A percentile compares a stretch with the other conserved stretches of the same genome.
Conservation (phyloP, 92 coral and sea anemone species). For the Actinostola sp. region DNA sequence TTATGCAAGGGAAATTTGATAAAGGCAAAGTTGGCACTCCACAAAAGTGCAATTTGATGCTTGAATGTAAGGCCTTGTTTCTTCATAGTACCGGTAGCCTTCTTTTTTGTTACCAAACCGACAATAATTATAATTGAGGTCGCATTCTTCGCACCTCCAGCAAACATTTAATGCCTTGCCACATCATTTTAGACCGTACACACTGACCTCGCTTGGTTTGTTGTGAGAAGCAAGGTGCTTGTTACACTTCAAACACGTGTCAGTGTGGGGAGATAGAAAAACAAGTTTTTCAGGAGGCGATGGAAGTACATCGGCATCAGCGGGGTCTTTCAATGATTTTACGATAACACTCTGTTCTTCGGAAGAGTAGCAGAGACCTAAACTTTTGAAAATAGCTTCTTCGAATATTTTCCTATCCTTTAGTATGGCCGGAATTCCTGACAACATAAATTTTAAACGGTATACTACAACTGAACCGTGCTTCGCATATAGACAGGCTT, state of each 20-base stretch:
- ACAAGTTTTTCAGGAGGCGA: constrained; percentile 2
- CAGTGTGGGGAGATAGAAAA: background rate
- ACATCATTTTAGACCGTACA: background rate
- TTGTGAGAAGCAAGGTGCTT: constrained; percentile 5
- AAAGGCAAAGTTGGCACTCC: too few species aligned
- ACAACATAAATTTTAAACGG: too few species aligned
- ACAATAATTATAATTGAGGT: too few species aligned
- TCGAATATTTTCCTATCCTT: constrained; percentile 2
- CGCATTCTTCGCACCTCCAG: background rate
- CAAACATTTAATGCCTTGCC: background rate
- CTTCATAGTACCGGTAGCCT: too few species aligned
- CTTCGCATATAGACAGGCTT: too few species aligned
- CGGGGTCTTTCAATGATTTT: too few species aligned
- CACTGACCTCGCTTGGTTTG: constrained; percentile 10
- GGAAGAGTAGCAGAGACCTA: constrained; percentile 4
- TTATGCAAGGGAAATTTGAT: too few species aligned
- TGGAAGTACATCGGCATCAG: background rate
- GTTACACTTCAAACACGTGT: background rate
- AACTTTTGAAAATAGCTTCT: constrained; percentile 3
- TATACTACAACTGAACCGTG: too few species aligned
- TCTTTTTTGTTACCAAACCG: too few species aligned
- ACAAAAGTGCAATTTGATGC: too few species aligned
- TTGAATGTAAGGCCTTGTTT: too few species aligned
- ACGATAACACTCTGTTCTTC: constrained; percentile 2
- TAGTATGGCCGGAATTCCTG: background rate